Conservation (phyloP, 2,113 vertebrate species). For the Loxodonta africana region DNA sequence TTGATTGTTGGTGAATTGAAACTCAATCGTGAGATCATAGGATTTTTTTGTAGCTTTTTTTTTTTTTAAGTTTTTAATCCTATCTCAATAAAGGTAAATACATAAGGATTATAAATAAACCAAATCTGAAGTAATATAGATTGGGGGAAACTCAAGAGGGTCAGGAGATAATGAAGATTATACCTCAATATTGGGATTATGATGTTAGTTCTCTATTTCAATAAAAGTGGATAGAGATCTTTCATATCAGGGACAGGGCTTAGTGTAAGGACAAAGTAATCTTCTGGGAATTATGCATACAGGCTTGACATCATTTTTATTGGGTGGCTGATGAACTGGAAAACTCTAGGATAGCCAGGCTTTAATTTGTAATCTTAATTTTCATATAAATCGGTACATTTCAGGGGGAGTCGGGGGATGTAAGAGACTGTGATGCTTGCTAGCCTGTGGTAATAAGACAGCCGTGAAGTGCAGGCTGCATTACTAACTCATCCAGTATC, state of each 20-base stretch:
- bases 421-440: constrained; percentile 80
- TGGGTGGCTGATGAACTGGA: constrained; percentile 92
- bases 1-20: constrained; percentile 77
- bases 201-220: constrained; percentile 93
- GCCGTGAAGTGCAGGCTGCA: constrained; percentile 74
- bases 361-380: constrained; percentile 94
- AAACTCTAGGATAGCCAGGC: constrained; percentile 90
- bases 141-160: constrained; percentile 88
- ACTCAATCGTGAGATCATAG: constrained; percentile 81
- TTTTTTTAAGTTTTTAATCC: constrained; percentile 86
- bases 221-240: constrained; percentile 94
- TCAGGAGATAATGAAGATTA: constrained; percentile 94
- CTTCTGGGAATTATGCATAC: constrained; percentile 92
- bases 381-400: constrained; percentile 92
- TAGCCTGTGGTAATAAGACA: constrained; percentile 85
- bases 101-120: constrained; percentile 91
- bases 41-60: constrained; percentile 77
- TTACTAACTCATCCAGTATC: constrained; percentile 83
- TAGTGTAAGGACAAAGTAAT: constrained; percentile 93
- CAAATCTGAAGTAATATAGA: constrained; percentile 90
- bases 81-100: constrained; percentile 91
- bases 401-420: constrained; percentile 82
- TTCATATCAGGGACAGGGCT: constrained; percentile 92
- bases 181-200: constrained; percentile 93
- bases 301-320: constrained; percentile 91